Percentiles rank a stretch among this genome's conserved stretches.
phyloP scores from a whole-genome alignment of 2,888 invertebrate species.

The Balanococcus diminutus region DNA sequence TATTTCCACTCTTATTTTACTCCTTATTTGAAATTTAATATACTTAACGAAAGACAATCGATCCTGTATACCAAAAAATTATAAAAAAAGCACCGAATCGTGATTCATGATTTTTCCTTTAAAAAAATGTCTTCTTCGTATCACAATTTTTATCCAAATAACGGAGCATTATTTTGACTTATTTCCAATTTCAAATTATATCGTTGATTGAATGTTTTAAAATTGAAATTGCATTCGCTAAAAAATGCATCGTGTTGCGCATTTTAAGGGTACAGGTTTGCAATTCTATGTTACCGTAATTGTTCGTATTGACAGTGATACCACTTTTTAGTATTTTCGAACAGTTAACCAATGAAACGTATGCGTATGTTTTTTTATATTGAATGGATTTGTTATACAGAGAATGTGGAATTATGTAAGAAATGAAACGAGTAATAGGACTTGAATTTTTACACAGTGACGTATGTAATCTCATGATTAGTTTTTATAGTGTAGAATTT shows the following conservation, averaged over 20 bases:
- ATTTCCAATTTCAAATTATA: background rate
- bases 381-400: background rate
- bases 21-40: no score
- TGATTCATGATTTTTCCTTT: background rate
- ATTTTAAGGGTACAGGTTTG: slow-evolving; percentile 22
- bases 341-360: slow-evolving; percentile 14
- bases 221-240: background rate
- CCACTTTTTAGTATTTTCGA: background rate
- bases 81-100: background rate
- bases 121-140: no score
- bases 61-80: background rate
- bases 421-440: background rate
- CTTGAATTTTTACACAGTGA: background rate
- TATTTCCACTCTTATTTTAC: no score
- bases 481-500: slow-evolving; percentile 14
- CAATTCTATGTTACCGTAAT: slow-evolving; percentile 32
- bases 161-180: background rate
- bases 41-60: background rate
- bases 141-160: background rate
- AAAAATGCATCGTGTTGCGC: background rate
- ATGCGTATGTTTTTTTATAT: background rate
- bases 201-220: background rate
- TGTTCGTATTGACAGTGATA: slow-evolving; percentile 32
- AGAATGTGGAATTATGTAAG: background rate
- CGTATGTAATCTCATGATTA: background rate